Percentiles rank a stretch among this genome's conserved stretches.
Evolutionary conservation across 2,888 invertebrate species (phyloP).

Genomic region (Stegophylla sp.): DNA sequence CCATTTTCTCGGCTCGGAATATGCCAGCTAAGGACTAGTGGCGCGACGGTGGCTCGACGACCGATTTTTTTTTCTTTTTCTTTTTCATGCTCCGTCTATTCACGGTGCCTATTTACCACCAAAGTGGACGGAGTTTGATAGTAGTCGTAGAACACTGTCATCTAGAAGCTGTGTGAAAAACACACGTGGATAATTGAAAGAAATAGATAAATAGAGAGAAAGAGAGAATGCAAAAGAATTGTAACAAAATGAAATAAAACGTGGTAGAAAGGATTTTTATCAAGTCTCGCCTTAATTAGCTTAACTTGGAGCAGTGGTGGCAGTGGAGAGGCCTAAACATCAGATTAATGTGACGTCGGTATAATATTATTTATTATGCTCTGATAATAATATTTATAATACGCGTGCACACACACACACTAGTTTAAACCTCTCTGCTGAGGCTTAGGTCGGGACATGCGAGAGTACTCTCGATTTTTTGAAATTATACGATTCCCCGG

Average conservation of each 20-base stretch:
- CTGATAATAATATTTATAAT: no score
- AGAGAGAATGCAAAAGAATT: neutral
- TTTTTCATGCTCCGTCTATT: neutral
- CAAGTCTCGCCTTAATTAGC: slow-evolving; percentile 37
- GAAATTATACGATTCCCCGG: no score
- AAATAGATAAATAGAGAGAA: neutral
- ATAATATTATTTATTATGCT: neutral
- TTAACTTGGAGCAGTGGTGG: neutral
- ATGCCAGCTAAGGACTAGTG: slow-evolving; percentile 14
- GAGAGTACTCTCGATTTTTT: no score
- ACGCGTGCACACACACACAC: no score
- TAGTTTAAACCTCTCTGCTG: slow-evolving; percentile 16
- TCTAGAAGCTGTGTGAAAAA: no score
- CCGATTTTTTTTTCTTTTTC: neutral
- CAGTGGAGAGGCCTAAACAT: neutral
- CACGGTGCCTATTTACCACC: neutral
- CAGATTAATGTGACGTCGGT: slow-evolving; percentile 33
- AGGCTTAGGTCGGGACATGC: slow-evolving; percentile 27
- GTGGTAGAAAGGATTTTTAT: slow-evolving; percentile 30
- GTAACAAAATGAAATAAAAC: slow-evolving; percentile 35
- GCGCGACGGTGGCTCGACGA: neutral
- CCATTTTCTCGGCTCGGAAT: slow-evolving; percentile 46
- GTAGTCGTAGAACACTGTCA: no score
- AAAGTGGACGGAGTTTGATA: no score
- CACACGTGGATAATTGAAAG: no score